phyloP scores from a whole-genome alignment of 2,797 vertebrate genomes.

The Silurus lanzhouensis region DNA sequence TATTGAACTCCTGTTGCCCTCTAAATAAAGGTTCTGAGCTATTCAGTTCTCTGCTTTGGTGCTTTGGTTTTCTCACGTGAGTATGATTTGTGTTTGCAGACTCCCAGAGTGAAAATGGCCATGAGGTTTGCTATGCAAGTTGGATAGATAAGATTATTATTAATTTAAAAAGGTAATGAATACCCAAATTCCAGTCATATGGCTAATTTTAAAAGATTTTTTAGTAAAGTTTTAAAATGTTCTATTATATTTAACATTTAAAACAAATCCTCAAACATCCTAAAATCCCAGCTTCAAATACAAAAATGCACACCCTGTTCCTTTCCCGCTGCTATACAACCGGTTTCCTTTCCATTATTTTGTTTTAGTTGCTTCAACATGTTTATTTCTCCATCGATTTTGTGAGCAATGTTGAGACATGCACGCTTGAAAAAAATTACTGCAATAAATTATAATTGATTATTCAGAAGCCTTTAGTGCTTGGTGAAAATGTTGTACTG shows the following conservation, averaged over 20 bases:
- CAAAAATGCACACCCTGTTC: not conserved
- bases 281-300: not conserved
- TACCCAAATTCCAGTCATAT: not conserved
- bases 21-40: slow-evolving; percentile 89
- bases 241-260: too few relatives aligned
- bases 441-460: not conserved
- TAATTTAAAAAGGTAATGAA: not conserved
- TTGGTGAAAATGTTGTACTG: not conserved
- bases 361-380: not conserved
- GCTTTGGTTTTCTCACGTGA: slow-evolving; percentile 14
- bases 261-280: not conserved
- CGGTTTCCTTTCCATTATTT: not conserved
- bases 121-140: too few relatives aligned
- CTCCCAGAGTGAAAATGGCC: not conserved
- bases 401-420: not conserved
- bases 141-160: not conserved
- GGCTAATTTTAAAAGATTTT: not conserved
- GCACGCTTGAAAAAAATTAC: not conserved
- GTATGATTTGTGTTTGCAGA: not conserved
- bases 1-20: slow-evolving; percentile 80
- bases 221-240: not conserved
- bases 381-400: not conserved
- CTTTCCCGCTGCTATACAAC: not conserved
- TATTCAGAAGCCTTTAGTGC: not conserved
- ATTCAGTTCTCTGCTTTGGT: slow-evolving; percentile 62